These are phyloP conservation scores for Labrus mixtus DNA, from an alignment of 2,113 vertebrate species.

Conservation along the genomic window DNA sequence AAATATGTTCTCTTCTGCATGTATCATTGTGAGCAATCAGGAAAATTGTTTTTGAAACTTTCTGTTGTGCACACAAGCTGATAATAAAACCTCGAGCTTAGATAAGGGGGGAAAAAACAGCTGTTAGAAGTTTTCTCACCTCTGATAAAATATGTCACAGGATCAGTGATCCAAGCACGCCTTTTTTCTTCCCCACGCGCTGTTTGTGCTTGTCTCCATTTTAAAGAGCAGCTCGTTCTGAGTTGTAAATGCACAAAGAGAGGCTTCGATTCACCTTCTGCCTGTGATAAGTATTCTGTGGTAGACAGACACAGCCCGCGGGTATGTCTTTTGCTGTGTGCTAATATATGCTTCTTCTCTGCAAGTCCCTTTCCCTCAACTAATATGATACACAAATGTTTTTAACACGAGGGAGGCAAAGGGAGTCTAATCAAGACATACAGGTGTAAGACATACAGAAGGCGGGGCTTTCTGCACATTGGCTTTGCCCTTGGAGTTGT, in stretches of 20 bases:
- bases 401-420: constrained; percentile 61
- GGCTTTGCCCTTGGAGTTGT: constrained; percentile 39
- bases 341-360: constrained; percentile 75
- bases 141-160: constrained; percentile 39
- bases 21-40: constrained; percentile 7
- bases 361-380: constrained; percentile 56
- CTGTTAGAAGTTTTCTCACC: constrained; percentile 11
- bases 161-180: constrained; percentile 27
- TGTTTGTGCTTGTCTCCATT: constrained; percentile 50
- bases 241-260: constrained; percentile 67
- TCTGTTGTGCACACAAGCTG: neutral
- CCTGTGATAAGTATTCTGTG: constrained; percentile 79
- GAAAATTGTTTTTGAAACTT: constrained; percentile 1
- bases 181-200: neutral
- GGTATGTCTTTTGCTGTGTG: constrained; percentile 75
- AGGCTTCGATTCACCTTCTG: constrained; percentile 57
- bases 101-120: neutral
- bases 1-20: constrained; percentile 11
- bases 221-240: constrained; percentile 50
- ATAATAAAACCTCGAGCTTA: constrained; percentile 15
- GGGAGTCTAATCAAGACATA: constrained; percentile 51
- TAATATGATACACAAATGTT: constrained; percentile 80
- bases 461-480: constrained; percentile 46
- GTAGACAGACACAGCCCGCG: constrained; percentile 79
- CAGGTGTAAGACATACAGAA: constrained; percentile 39